These are phyloP conservation scores for Porites divaricata DNA, from an alignment of 92 coral and sea anemone species.

Conservation along the genomic window DNA sequence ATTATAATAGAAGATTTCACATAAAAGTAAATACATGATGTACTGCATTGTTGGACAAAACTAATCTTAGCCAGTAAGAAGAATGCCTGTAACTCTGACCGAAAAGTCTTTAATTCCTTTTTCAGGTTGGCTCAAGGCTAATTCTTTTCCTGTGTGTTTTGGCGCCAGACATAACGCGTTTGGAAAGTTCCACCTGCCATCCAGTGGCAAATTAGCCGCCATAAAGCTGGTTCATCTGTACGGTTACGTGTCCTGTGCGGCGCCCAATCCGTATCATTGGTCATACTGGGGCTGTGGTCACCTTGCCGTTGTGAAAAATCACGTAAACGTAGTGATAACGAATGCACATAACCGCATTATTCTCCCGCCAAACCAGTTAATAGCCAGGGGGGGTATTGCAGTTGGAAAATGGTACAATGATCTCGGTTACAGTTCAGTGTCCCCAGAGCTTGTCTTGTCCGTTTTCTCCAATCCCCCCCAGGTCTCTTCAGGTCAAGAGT, in stretches of 20 bases:
- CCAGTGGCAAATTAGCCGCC: background rate
- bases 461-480: background rate
- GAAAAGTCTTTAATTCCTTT: no score
- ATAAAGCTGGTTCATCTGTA: background rate
- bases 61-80: no score
- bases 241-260: background rate
- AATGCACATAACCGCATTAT: background rate
- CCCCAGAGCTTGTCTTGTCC: background rate
- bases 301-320: no score
- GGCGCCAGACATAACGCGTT: background rate
- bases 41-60: no score
- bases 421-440: background rate
- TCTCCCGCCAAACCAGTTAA: background rate
- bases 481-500: no score
- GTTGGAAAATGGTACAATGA: background rate
- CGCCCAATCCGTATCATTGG: background rate
- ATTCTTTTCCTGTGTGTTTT: background rate
- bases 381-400: no score
- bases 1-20: no score
- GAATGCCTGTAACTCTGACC: no score
- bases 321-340: background rate
- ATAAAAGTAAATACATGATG: no score
- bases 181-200: background rate
- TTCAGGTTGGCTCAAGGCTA: background rate
- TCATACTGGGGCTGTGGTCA: background rate